Evolutionary conservation across 2,888 invertebrate species (phyloP), one percentile per base, ranked within the genome.

Genomic region (Pheosia tremula): DNA sequence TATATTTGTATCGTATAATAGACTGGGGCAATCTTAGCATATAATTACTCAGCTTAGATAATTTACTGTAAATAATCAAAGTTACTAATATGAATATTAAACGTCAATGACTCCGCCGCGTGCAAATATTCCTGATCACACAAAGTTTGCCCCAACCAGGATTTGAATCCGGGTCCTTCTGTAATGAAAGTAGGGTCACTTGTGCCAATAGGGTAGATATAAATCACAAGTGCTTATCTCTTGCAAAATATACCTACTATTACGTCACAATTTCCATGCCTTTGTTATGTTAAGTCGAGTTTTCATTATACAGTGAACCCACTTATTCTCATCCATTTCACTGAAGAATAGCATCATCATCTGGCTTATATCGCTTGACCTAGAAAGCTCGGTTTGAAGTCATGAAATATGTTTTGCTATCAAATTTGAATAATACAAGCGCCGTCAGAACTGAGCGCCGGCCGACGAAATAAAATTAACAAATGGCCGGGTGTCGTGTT

Each of bases 371-470:
- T 64, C 45, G 64, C 52, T 77, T 82, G 84, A 82, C 84, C 84
- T 81, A 85, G 77, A 89, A 82, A 85, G 78, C 79, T 77, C 75
- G 72, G 72, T 75, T 82, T 78, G 69, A 24, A 24, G 73, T 75
- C 82, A 82, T 87, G 79, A 88, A 89, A 89, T 87, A 88, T 87
- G 84, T 85, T 86, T 79, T 71, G 82, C 82, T 81, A 86, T 88
- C 82, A 89, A 88, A 88, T 84, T 84, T 84, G 78, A 84, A 85
- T 84, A 83, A 77, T 82, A 81, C 75, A 79, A 71, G 24, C 24
- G 24, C 24, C 72, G 67, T 57, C 68, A 64, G 64, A 71, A 67
- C 64, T 66, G 71, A 72, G 64, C 62, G 66, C 58, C 58, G 62
- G 68, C 61, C 72, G 71, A 65, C 62, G 62, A 79, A 82, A 84